Evolutionary conservation across 2,113 vertebrate species (phyloP).

Genomic region (Scophthalmus maximus): DNA sequence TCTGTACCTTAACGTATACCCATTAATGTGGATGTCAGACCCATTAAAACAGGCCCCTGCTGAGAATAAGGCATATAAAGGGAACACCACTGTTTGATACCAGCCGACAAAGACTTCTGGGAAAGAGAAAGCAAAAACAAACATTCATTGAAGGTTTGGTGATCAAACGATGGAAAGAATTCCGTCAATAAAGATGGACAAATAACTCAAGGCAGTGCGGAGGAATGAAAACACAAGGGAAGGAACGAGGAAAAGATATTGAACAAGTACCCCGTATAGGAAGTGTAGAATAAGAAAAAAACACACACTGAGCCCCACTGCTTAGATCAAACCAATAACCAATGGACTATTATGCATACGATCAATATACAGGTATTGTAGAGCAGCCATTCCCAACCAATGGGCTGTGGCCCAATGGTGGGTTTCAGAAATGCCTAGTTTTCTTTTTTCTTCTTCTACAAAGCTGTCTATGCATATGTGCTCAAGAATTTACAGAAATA

Average conservation of each 20-base stretch:
- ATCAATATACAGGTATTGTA: not conserved
- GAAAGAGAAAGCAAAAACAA: conserved; percentile 28
- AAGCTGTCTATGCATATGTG: no score
- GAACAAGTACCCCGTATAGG: not conserved
- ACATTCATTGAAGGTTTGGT: conserved; percentile 19
- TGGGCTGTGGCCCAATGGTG: not conserved
- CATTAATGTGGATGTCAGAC: conserved; percentile 33
- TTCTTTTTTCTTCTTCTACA: no score
- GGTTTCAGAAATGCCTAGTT: not conserved
- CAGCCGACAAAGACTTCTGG: not conserved
- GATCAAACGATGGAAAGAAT: conserved; percentile 15
- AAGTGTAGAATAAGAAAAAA: not conserved
- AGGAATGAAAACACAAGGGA: not conserved
- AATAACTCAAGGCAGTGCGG: conserved; percentile 3
- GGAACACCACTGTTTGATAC: conserved; percentile 5
- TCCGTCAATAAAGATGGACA: conserved; percentile 3
- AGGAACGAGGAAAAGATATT: not conserved
- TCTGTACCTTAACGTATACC: conserved; percentile 33
- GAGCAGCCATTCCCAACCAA: not conserved
- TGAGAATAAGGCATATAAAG: conserved; percentile 10
- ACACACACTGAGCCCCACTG: not conserved
- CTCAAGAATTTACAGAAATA: no score
- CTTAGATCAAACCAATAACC: conserved; percentile 27
- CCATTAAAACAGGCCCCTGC: conserved; percentile 42
- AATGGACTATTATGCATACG: not conserved